A percentile compares a stretch with the other conserved stretches of the same genome.
phyloP scores from a whole-genome alignment of 2,113 vertebrate species.

The Hymenochirus boettgeri region DNA sequence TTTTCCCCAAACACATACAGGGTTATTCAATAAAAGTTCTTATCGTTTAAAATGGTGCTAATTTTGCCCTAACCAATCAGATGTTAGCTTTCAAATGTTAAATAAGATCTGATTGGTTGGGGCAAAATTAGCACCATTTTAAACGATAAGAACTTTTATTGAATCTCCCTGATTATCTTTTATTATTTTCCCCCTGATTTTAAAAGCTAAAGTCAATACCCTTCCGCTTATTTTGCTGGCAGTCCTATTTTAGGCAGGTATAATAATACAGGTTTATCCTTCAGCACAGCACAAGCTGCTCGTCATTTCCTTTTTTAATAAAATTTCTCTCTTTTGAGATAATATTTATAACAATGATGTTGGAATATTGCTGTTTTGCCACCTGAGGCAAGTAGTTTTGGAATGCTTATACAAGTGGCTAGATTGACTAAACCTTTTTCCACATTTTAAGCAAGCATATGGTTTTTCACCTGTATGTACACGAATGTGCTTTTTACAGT shows the following conservation, averaged over 20 bases:
- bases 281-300: background rate
- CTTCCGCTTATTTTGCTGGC: too few relatives aligned
- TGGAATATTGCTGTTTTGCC: conserved; percentile 91
- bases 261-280: too few relatives aligned
- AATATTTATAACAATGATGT: conserved; percentile 73
- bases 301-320: conserved; percentile 5
- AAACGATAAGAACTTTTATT: too few relatives aligned
- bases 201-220: background rate
- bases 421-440: conserved; percentile 94
- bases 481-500: conserved; percentile 97
- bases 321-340: background rate
- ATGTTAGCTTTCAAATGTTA: too few relatives aligned
- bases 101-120: too few relatives aligned
- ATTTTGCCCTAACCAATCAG: too few relatives aligned
- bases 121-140: too few relatives aligned
- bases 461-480: conserved; percentile 96
- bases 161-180: too few relatives aligned
- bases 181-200: background rate
- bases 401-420: conserved; percentile 97
- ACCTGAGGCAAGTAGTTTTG: conserved; percentile 93
- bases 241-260: too few relatives aligned
- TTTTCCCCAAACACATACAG: conserved; percentile 13
- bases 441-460: conserved; percentile 94
- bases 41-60: too few relatives aligned
- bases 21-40: too few relatives aligned